phyloP scores from a whole-genome alignment of 2,113 vertebrate species.

The Halcyon malimbica region DNA sequence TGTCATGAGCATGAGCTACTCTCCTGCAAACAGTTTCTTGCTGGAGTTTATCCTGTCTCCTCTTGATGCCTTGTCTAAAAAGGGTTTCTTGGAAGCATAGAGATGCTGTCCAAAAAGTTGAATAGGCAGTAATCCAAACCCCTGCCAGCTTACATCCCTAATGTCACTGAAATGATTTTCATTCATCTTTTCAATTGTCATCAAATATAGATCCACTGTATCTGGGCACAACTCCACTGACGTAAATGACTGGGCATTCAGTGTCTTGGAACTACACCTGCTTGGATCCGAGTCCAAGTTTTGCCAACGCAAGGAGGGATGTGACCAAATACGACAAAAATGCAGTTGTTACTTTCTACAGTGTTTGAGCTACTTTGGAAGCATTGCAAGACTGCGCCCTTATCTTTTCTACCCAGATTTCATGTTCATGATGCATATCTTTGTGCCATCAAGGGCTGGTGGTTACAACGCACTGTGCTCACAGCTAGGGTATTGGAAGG shows the following conservation, averaged over 20 bases:
- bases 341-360: background rate
- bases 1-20: background rate
- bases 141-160: conserved; percentile 36
- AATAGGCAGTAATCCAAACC: conserved; percentile 29
- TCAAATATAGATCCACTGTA: conserved; percentile 8
- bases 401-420: conserved; percentile 61
- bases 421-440: conserved; percentile 33
- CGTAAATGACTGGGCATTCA: background rate
- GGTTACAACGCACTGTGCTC: background rate
- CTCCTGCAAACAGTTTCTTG: background rate
- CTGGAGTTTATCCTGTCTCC: background rate
- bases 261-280: conserved; percentile 23
- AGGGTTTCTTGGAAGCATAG: conserved; percentile 35
- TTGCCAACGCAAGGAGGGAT: background rate
- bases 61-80: conserved; percentile 6
- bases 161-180: conserved; percentile 50
- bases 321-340: conserved; percentile 26
- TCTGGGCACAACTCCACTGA: conserved; percentile 20
- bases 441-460: conserved; percentile 7
- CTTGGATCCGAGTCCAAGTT: background rate
- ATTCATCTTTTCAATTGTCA: conserved; percentile 45
- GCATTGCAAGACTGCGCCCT: background rate
- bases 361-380: conserved; percentile 1
- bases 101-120: background rate
- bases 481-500: background rate